Evolutionary conservation across 2,888 invertebrate genomes (phyloP).

Genomic region (Choreutis nemorana): DNA sequence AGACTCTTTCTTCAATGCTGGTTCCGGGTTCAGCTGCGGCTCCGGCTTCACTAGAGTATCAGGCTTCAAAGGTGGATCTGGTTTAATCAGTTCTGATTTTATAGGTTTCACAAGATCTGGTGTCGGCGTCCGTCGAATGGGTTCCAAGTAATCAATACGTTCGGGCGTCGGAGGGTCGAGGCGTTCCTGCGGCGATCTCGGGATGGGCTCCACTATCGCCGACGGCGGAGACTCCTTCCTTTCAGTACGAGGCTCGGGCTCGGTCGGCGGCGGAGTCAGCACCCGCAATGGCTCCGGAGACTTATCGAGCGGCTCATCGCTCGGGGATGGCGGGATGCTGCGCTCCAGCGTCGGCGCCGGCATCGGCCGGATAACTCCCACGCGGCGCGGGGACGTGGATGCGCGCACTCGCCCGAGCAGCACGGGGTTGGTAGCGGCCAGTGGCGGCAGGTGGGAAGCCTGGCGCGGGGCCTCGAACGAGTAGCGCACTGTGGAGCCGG

Average conservation of each 20-base stretch:
- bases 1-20: conserved; percentile 7
- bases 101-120: no score
- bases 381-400: conserved; percentile 42
- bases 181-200: conserved; percentile 31
- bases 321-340: conserved; percentile 9
- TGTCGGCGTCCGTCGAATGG: no score
- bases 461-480: conserved; percentile 52
- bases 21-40: conserved; percentile 11
- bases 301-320: no score
- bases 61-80: no score
- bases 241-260: conserved; percentile 43
- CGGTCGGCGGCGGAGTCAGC: conserved; percentile 20
- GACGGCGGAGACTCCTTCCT: conserved; percentile 30
- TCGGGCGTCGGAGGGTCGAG: conserved; percentile 23
- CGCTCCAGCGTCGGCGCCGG: conserved; percentile 23
- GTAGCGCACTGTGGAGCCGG: conserved; percentile 72
- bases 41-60: no score
- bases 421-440: conserved; percentile 44
- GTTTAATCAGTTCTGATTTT: no score
- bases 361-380: conserved; percentile 67
- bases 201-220: conserved; percentile 49
- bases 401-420: conserved; percentile 35
- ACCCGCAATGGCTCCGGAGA: no score
- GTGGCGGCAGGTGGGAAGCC: conserved; percentile 41
- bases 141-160: no score